Evolutionary conservation across 2,888 invertebrate species (phyloP), one percentile per base, ranked within the genome.

Genomic region (Melinopterus prodromus): DNA sequence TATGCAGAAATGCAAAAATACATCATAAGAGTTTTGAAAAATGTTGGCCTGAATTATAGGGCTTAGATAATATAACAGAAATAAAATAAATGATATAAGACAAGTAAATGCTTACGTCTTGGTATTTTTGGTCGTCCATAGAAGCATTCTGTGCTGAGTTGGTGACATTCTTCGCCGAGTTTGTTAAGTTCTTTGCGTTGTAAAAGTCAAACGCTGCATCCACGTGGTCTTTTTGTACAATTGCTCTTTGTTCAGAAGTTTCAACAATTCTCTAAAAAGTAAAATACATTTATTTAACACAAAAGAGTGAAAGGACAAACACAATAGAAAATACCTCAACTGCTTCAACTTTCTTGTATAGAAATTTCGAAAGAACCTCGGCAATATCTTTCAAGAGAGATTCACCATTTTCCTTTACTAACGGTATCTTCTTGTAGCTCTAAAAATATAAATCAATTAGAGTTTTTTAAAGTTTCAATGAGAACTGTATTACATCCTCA

Each of bases 271-370:
- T 92, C 94, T 95, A 86, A 35, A 87, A 86, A 79, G 14, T 71
- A 70, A 26, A 78, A 72, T 16, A 71, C 14, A 69, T 14, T n/a
- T n/a, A 69, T n/a, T 69, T 69, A n/a, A 69, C 69, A 69, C 69
- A 69, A 69, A 69, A 69, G 2, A n/a, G 1, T n/a, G 15, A 14
- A 16, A 71, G 26, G 6, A 71, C 15, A 71, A 71, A 71, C 6
- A n/a, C 71, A 75, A 36, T 16, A 6, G 5, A 79, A 88, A 88
- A 89, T 90, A 95, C 95, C 90, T 93, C 93, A 38, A 98, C 96
- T 9, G 97, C 97, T 84, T 95, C 95, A 82, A 96, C 95, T 91
- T 97, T 97, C 71, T 95, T 92, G 83, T 95, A 95, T 94, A 97
- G 95, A 95, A 97, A 97, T 78, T 93, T 93, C 86, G 95, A 94